Evolutionary conservation across 2,888 invertebrate species (phyloP), one percentile per base, ranked within the genome.

Genomic region (Eupithecia tripunctaria): DNA sequence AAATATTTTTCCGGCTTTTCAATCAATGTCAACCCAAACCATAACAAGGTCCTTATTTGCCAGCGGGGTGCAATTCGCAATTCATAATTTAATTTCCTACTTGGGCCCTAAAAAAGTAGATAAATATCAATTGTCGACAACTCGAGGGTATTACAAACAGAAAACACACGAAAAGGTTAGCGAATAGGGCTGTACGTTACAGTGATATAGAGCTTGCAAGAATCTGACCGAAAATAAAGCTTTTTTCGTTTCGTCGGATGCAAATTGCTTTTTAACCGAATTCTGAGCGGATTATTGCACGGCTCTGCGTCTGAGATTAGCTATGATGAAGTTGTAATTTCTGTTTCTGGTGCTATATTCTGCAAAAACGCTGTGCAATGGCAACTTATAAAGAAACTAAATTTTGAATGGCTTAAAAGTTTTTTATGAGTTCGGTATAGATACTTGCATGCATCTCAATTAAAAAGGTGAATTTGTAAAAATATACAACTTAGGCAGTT

Each of bases 251-350:
- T 74, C 60, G 38, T 27, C 69, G 63, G 51, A 47, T 62, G 38
- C 56, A 72, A 70, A 76, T 76, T 73, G 68, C 27, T 64, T 74
- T 62, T 71, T 78, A 78, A 78, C 71, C 38, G 43, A 78, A 76
- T 78, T 76, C 71, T 51, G 41, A 68, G 60, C 21, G 68, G 75
- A 76, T 67, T 76, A 75, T 76, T 73, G 56, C 70, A 29, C 66
- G 47, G 18, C 64, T 70, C 74, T 51, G 66, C 29, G 29, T 36
- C 18, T 68, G 25, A 29, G 71, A 74, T 74, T 72, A 73, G 66
- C 63, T 12, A 29, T 8, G 27, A 29, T 29, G 27, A 29, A 60
- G 56, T 25, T 25, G 0, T 56, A 5, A 56, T 25, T 56, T 60
- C 60, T 29, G 60, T 18, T 60, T 18, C 47, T n/a, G 0, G 56